Conservation (phyloP, 2,888 invertebrate genomes). For the Halictus ligatus region DNA sequence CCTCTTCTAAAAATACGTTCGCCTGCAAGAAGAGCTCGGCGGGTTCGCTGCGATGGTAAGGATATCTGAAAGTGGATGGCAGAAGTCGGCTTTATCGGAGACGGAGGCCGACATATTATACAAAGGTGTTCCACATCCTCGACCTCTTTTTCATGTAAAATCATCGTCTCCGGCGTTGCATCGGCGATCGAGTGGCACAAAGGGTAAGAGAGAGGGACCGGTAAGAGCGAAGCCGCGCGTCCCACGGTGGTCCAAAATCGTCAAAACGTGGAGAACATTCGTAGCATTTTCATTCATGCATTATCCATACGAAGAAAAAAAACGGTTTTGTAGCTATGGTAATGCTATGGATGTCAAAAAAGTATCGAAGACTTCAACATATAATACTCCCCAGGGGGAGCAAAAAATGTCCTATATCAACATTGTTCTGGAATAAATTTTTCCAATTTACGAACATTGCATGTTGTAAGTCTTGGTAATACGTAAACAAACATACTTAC, state of each 20-base stretch:
- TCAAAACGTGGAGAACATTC: background rate
- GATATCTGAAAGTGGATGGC: background rate
- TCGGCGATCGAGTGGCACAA: background rate
- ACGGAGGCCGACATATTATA: background rate
- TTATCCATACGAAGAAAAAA: background rate
- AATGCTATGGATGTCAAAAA: no score
- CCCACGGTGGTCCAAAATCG: no score
- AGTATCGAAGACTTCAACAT: no score
- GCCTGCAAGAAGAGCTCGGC: background rate
- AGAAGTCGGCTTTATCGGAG: background rate
- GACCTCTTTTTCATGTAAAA: conserved; percentile 8
- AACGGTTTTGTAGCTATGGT: no score
- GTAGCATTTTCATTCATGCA: background rate
- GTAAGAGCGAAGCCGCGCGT: background rate
- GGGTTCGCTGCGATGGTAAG: background rate
- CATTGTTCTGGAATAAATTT: no score
- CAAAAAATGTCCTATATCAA: no score
- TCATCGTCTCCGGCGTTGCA: background rate
- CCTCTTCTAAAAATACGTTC: background rate
- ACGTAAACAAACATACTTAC: no score
- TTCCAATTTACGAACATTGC: no score
- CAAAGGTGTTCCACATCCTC: background rate
- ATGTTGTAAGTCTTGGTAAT: no score
- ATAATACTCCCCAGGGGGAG: no score
- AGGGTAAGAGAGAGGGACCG: background rate